A percentile compares a stretch with the other conserved stretches of the same genome.
Conservation (phyloP, 2,113 vertebrate genomes). For the Clarias gariepinus region DNA sequence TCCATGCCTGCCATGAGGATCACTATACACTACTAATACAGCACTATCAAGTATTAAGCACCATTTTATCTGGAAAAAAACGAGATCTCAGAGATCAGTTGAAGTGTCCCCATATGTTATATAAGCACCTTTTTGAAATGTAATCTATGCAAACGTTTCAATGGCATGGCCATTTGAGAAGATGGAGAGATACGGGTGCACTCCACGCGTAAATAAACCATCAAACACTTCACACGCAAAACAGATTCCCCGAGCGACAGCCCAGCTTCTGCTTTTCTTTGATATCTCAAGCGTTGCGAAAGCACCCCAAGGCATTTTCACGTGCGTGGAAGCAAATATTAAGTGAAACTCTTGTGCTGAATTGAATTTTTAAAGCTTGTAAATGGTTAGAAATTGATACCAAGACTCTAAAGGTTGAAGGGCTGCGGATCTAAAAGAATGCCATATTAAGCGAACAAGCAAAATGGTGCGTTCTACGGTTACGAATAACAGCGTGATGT, state of each 20-base stretch:
- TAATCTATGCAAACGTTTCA: background rate
- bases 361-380: slow-evolving; percentile 10
- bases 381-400: background rate
- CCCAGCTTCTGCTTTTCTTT: slow-evolving; percentile 2
- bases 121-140: background rate
- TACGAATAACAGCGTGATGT: background rate
- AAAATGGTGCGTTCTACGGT: background rate
- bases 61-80: background rate
- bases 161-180: background rate
- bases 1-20: too few relatives aligned
- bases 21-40: background rate
- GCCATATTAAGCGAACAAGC: background rate
- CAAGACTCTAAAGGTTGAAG: background rate
- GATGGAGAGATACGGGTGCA: background rate
- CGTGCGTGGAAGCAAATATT: slow-evolving; percentile 26
- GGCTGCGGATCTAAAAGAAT: background rate
- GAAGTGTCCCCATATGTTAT: background rate
- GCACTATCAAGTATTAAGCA: background rate
- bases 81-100: background rate
- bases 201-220: slow-evolving; percentile 1
- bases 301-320: slow-evolving; percentile 13
- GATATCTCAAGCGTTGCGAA: slow-evolving; percentile 26
- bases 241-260: background rate
- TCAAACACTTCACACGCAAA: slow-evolving; percentile 20
- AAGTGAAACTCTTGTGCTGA: background rate